phyloP scores from a whole-genome alignment of 2,113 vertebrate species.

The Cinclus cinclus region DNA sequence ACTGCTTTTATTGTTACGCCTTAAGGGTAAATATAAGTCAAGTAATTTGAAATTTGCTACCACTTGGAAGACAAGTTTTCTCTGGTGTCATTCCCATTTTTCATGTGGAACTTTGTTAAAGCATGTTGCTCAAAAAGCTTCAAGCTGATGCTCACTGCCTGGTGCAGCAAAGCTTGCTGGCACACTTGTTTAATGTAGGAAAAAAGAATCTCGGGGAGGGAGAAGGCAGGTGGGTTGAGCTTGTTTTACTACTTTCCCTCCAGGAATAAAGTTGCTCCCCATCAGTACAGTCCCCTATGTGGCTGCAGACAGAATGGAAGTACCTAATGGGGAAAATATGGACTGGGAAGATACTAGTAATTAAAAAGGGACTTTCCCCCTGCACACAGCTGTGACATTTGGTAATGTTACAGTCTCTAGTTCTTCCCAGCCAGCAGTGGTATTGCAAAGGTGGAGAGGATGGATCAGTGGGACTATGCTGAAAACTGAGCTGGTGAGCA shows the following conservation, averaged over 20 bases:
- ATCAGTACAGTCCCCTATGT: neutral
- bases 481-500: neutral
- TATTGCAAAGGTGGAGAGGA: neutral
- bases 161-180: neutral
- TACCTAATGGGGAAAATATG: conserved; percentile 11
- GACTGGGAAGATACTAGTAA: neutral
- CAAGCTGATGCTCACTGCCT: neutral
- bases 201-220: neutral
- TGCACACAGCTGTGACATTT: conserved; percentile 1
- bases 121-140: neutral
- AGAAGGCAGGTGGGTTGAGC: neutral
- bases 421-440: neutral
- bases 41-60: neutral
- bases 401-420: neutral
- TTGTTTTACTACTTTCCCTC: neutral
- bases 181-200: neutral
- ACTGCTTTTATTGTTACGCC: conserved; percentile 25
- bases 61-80: conserved; percentile 5
- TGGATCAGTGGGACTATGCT: fast-evolving
- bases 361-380: conserved; percentile 32
- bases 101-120: neutral
- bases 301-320: conserved; percentile 1
- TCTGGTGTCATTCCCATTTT: neutral
- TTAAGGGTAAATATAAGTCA: neutral
- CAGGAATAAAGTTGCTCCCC: neutral